Conservation (phyloP, 2,888 invertebrate species). For the Troides aeacus region DNA sequence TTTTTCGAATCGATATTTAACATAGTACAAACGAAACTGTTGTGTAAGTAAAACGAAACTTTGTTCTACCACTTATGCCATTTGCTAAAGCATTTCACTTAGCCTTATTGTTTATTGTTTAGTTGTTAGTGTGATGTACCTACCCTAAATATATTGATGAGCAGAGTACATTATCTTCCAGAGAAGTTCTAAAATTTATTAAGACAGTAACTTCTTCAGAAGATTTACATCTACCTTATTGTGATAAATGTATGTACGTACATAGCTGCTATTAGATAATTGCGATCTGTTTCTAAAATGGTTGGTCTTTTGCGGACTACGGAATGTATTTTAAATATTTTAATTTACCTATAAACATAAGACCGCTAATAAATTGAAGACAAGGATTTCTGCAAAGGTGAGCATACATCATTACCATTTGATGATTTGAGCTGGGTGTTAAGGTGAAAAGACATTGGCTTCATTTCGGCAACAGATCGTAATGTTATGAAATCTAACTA, state of each 20-base stretch:
- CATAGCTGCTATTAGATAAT: conserved; percentile 59
- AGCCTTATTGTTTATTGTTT: conserved; percentile 34
- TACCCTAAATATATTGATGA: conserved; percentile 31
- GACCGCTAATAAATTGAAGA: conserved; percentile 31
- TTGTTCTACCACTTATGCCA: conserved; percentile 4
- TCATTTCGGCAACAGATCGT: conserved; percentile 80
- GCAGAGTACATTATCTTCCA: conserved; percentile 32
- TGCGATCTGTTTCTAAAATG: conserved; percentile 80
- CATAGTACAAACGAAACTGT: too few species aligned
- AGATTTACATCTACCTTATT: conserved; percentile 34
- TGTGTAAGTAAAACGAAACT: neutral
- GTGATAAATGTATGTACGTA: conserved; percentile 43
- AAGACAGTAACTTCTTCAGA: conserved; percentile 32
- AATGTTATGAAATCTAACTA: conserved; percentile 59
- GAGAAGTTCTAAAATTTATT: conserved; percentile 31
- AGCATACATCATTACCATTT: conserved; percentile 45
- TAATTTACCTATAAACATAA: conserved; percentile 29
- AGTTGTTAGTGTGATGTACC: conserved; percentile 37
- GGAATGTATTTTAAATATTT: conserved; percentile 39
- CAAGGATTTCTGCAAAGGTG: conserved; percentile 40
- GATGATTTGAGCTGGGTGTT: conserved; percentile 79
- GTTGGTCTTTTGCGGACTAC: conserved; percentile 57
- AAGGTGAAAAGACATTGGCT: conserved; percentile 65
- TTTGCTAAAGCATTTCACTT: conserved; percentile 34
- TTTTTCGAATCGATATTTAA: too few species aligned